These are phyloP conservation scores for Eurosta solidaginis DNA, from an alignment of 1,140 invertebrate genomes.

Conservation along the genomic window DNA sequence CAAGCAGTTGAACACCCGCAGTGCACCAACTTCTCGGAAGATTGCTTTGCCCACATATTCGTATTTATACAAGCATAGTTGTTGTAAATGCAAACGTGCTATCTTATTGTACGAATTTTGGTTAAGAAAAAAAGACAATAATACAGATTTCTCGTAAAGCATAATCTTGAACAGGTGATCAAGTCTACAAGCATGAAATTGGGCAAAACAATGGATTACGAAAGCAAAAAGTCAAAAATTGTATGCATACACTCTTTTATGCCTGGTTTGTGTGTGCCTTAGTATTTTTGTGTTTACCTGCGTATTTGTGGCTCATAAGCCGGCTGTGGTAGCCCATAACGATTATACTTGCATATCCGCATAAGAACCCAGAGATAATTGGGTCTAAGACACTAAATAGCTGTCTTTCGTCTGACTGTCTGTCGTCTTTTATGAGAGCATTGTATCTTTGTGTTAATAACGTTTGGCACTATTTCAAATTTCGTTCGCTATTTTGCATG, in stretches of 20 bases:
- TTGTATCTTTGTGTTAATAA: not conserved
- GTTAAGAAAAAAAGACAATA: no score
- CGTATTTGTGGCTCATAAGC: not conserved
- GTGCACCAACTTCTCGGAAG: not conserved
- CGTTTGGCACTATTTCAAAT: not conserved
- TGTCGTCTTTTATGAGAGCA: not conserved
- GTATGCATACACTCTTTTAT: not conserved
- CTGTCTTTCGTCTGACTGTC: not conserved
- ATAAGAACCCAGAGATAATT: not conserved
- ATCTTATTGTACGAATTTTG: no score
- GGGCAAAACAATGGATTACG: slow-evolving; percentile 21
- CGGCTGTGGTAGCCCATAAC: not conserved
- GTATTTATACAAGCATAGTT: not conserved
- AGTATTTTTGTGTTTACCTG: not conserved
- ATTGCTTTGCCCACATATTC: not conserved
- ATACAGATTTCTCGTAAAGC: not conserved
- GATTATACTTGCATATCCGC: no score
- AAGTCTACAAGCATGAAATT: not conserved
- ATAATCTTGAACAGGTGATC: slow-evolving; percentile 23
- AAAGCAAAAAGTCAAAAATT: slow-evolving; percentile 16
- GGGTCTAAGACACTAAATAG: not conserved
- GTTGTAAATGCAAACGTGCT: no score
- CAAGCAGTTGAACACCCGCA: not conserved
- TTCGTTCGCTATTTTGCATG: not conserved
- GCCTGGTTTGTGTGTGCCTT: not conserved